Evolutionary conservation across 2,797 vertebrate genomes (phyloP), one percentile per base, ranked within the genome.

Genomic region (Eurystomus glaucurus): DNA sequence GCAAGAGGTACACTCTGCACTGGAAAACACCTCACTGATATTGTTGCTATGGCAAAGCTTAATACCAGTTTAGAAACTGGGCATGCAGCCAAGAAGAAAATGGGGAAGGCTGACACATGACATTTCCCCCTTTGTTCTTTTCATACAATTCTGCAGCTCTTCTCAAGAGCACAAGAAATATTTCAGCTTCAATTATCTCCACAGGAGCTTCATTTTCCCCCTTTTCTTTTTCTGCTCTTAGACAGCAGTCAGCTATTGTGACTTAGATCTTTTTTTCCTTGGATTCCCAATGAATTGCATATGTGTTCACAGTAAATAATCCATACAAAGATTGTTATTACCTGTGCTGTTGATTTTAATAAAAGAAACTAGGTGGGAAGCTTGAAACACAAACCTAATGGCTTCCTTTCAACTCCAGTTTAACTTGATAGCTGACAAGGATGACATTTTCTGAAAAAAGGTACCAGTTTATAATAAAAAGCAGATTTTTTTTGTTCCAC

Each of bases 161-260:
- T 69, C 72, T 94, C 71, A 50, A 75, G 61, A 96, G 39, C 28
- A 80, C 68, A 88, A 83, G 89, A 97, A 90, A 91, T 48, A 23
- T 87, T 94, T 97, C 96, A 92, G 65, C 79, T 95, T 88, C 85
- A 89, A 69, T 97, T 95, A 95, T 85, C 88, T 83, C 94, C 80
- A 76, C 46, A 70, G 75, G 80, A 97, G 71, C 33, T 81, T 88
- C 35, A 62, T 52, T 60, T 62, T 2, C 3, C 1, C 5, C 2
- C 5, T n/a, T 4, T 16, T 64, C 43, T 71, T 81, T 79, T 66
- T 14, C 11, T 13, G 4, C 39, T 61, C 29, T 31, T 41, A 93
- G 65, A 68, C 2, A 13, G 85, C 31, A 70, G n/a, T 25, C 33
- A 61, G 39, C 46, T 79, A 21, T 39, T 62, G 58, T 85, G 52